A percentile compares a stretch with the other conserved stretches of the same genome.
Conservation (phyloP, 2,113 vertebrate species). For the Excalfactoria chinensis region DNA sequence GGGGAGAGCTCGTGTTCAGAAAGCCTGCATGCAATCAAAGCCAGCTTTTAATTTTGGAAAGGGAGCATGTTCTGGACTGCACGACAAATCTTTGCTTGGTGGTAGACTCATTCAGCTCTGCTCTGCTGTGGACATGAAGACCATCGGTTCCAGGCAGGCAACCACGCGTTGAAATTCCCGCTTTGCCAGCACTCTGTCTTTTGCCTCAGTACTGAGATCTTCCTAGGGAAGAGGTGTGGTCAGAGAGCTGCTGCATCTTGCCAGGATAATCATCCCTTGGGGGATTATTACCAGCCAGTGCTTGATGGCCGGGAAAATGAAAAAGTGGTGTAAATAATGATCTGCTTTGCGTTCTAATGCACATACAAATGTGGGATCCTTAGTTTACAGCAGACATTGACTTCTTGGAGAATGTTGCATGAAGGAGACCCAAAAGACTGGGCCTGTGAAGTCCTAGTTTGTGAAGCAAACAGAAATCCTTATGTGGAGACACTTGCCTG, state of each 20-base stretch:
- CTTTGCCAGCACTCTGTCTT: background rate
- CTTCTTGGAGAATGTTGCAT: slow-evolving; percentile 15
- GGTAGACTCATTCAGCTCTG: background rate
- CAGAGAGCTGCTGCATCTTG: slow-evolving; percentile 36
- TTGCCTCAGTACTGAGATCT: background rate
- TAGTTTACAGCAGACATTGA: background rate
- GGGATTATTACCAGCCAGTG: slow-evolving; percentile 11
- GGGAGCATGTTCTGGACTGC: background rate
- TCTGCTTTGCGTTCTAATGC: slow-evolving; percentile 7
- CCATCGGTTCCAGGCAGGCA: background rate
- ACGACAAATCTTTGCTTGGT: background rate
- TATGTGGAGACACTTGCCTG: background rate
- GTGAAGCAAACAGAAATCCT: background rate
- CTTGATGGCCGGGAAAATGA: slow-evolving; percentile 33
- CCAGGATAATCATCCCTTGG: slow-evolving; percentile 31
- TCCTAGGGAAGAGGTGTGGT: background rate
- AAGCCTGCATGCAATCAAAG: slow-evolving; percentile 15
- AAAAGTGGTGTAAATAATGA: slow-evolving; percentile 38
- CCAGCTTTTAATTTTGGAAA: slow-evolving; percentile 17
- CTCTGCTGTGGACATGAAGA: background rate
- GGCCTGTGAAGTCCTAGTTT: background rate
- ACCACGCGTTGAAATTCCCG: background rate
- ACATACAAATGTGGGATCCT: background rate
- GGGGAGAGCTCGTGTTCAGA: background rate
- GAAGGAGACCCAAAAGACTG: background rate